These are phyloP conservation scores for Odontesthes bonariensis DNA, from an alignment of 2,113 vertebrate species.

Conservation along the genomic window DNA sequence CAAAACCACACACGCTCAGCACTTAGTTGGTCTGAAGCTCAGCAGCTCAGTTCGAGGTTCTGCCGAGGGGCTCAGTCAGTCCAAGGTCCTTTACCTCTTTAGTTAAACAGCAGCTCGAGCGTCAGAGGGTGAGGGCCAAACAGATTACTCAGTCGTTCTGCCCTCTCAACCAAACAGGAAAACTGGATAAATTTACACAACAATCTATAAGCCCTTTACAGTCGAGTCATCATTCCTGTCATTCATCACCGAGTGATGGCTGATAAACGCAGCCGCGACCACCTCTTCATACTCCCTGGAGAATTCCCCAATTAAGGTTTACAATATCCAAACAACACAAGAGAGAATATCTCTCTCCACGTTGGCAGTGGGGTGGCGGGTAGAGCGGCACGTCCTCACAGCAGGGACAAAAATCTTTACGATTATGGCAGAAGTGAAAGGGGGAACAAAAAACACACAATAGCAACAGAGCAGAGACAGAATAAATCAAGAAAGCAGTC, in stretches of 20 bases:
- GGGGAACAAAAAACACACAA: conserved; percentile 1
- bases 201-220: background rate
- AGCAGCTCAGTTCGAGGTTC: conserved; percentile 15
- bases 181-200: conserved; percentile 17
- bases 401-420: too few species aligned
- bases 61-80: conserved; percentile 51
- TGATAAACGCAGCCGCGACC: conserved; percentile 6
- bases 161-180: conserved; percentile 34
- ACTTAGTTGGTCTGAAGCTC: conserved; percentile 12
- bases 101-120: conserved; percentile 76
- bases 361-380: background rate
- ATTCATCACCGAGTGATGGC: conserved; percentile 8
- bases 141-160: conserved; percentile 29
- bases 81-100: conserved; percentile 74
- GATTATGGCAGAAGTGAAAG: background rate
- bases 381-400: background rate
- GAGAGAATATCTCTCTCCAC: too few species aligned
- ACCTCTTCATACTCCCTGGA: background rate
- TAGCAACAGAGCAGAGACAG: background rate
- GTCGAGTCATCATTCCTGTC: background rate
- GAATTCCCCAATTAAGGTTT: background rate
- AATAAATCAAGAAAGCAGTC: background rate
- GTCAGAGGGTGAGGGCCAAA: conserved; percentile 14
- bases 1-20: conserved; percentile 1
- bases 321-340: conserved; percentile 4